Evolutionary conservation across 2,797 vertebrate genomes (phyloP).

Genomic region (Pogonophryne albipinna): DNA sequence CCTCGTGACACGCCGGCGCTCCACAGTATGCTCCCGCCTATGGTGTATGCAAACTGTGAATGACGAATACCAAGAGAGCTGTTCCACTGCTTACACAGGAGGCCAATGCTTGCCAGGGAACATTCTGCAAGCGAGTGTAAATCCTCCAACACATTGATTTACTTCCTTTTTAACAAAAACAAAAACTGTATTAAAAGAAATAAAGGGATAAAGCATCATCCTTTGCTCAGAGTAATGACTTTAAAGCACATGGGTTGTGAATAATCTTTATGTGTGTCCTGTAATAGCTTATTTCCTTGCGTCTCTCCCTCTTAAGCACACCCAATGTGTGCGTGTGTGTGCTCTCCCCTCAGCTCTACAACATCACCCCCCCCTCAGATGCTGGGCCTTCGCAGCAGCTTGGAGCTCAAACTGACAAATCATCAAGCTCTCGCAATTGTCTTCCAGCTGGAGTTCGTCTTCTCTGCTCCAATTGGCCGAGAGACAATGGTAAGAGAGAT

Average conservation of each 20-base stretch:
- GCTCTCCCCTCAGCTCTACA: constrained; percentile 66
- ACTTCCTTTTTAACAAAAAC: constrained; percentile 30
- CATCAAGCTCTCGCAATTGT: constrained; percentile 85
- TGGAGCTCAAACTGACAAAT: constrained; percentile 89
- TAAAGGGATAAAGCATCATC: background rate
- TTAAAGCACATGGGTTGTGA: constrained; percentile 1
- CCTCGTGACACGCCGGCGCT: constrained; percentile 60
- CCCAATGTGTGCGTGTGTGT: background rate
- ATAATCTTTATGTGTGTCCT: background rate
- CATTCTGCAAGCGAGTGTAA: constrained; percentile 52
- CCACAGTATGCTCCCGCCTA: constrained; percentile 60
- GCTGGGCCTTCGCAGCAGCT: constrained; percentile 89
- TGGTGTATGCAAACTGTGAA: constrained; percentile 74
- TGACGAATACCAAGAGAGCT: constrained; percentile 67
- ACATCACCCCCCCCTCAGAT: constrained; percentile 52
- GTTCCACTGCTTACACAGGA: constrained; percentile 63
- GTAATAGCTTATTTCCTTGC: background rate
- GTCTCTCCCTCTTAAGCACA: background rate
- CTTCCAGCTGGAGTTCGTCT: constrained; percentile 94
- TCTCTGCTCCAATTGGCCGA: constrained; percentile 78
- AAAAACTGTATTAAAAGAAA: constrained; percentile 15
- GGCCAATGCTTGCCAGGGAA: constrained; percentile 57
- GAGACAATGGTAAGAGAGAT: constrained; percentile 85
- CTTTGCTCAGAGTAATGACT: constrained; percentile 11
- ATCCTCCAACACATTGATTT: constrained; percentile 53